Percentiles rank a stretch among this genome's conserved stretches.
Evolutionary conservation across 2,888 invertebrate species (phyloP).

Genomic region (Therioaphis trifolii): DNA sequence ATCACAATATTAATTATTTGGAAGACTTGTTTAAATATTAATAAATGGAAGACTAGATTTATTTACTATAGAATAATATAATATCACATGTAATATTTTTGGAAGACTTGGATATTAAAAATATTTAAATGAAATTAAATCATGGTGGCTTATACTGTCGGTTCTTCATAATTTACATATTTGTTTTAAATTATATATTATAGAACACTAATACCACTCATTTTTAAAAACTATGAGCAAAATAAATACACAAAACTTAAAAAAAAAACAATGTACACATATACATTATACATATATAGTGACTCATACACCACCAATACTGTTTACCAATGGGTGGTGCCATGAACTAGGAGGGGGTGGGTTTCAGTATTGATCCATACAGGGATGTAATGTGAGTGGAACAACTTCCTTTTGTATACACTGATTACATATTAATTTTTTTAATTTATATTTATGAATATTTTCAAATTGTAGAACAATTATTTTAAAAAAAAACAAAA

Average conservation of each 20-base stretch:
- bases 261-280: background rate
- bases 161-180: constrained; percentile 55
- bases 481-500: background rate
- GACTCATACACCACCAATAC: constrained; percentile 34
- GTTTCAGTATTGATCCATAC: constrained; percentile 59
- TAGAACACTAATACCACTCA: constrained; percentile 7
- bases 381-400: constrained; percentile 51
- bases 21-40: constrained; percentile 47
- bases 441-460: constrained; percentile 7
- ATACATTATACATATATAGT: background rate
- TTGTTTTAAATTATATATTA: constrained; percentile 16
- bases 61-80: constrained; percentile 28
- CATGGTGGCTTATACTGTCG: constrained; percentile 48
- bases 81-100: constrained; percentile 50
- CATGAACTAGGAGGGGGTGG: constrained; percentile 29
- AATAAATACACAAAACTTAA: constrained; percentile 26
- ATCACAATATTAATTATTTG: constrained; percentile 39
- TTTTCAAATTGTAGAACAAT: background rate
- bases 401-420: constrained; percentile 30
- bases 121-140: constrained; percentile 22
- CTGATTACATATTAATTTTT: constrained; percentile 37
- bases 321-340: constrained; percentile 55
- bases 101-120: constrained; percentile 45
- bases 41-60: constrained; percentile 49
- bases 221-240: constrained; percentile 1